Percentiles rank a stretch among this genome's conserved stretches.
These are phyloP conservation scores for Yponomeuta malinellus DNA, from an alignment of 2,888 invertebrate species.

Conservation along the genomic window DNA sequence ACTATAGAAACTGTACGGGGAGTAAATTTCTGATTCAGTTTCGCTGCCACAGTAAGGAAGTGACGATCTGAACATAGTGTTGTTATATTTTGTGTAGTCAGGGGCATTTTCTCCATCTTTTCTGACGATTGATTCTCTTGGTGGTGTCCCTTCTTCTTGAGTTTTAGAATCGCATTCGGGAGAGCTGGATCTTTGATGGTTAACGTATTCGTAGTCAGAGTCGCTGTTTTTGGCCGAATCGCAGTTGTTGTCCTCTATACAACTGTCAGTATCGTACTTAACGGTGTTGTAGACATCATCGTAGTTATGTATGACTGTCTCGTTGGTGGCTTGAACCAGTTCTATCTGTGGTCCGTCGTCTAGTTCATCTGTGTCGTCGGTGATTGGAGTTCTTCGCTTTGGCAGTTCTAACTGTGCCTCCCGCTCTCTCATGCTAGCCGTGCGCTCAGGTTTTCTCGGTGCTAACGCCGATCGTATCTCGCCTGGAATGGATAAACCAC, in stretches of 20 bases:
- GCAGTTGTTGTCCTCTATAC: slow-evolving; percentile 26
- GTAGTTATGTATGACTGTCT: slow-evolving; percentile 64
- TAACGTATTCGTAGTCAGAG: slow-evolving; percentile 79
- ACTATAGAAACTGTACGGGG: slow-evolving; percentile 86
- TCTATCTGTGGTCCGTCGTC: slow-evolving; percentile 53
- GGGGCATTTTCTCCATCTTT: slow-evolving; percentile 67
- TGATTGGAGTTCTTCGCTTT: slow-evolving; percentile 62
- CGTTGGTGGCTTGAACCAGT: slow-evolving; percentile 65
- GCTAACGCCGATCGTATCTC: slow-evolving; percentile 89
- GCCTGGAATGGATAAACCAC: slow-evolving; percentile 63
- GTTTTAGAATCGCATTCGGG: slow-evolving; percentile 80
- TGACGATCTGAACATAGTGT: slow-evolving; percentile 78
- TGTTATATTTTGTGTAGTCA: slow-evolving; percentile 77
- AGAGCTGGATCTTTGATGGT: slow-evolving; percentile 79
- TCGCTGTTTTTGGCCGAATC: slow-evolving; percentile 73
- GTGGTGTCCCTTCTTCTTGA: slow-evolving; percentile 37
- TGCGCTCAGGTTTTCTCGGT: slow-evolving; percentile 89
- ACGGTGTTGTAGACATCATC: slow-evolving; percentile 67
- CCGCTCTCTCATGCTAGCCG: slow-evolving; percentile 89
- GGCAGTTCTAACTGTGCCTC: slow-evolving; percentile 80
- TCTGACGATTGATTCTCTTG: slow-evolving; percentile 40
- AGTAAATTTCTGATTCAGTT: slow-evolving; percentile 88
- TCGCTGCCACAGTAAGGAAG: slow-evolving; percentile 90
- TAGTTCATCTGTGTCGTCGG: slow-evolving; percentile 71
- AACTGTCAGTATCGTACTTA: slow-evolving; percentile 62